phyloP scores from a whole-genome alignment of 2,888 invertebrate species.

The Chrysotoxum bicinctum region DNA sequence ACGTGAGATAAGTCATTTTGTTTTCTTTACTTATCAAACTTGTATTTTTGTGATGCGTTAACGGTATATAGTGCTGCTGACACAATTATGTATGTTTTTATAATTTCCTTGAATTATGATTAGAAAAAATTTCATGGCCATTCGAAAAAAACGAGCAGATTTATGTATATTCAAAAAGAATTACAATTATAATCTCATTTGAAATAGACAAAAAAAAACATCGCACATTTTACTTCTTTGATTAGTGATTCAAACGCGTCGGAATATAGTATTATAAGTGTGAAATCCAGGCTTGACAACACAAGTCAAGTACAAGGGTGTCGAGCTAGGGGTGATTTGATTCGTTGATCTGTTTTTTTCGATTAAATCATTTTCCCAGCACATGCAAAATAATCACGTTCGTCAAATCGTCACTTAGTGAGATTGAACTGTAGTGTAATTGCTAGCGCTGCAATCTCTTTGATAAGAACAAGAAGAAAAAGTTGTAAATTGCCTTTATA shows the following conservation, averaged over 20 bases:
- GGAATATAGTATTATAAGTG: background rate
- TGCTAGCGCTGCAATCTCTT: background rate
- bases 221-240: background rate
- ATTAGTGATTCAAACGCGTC: background rate
- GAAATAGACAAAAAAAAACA: background rate
- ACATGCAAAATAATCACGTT: conserved; percentile 23
- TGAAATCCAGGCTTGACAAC: conserved; percentile 9
- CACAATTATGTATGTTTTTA: background rate
- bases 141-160: background rate
- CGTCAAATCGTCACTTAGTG: background rate
- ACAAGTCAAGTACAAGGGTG: conserved; percentile 32
- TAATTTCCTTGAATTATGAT: no score
- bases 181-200: background rate
- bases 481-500: background rate
- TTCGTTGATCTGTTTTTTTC: conserved; percentile 11
- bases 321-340: conserved; percentile 18
- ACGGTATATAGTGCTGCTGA: background rate
- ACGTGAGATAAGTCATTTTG: background rate
- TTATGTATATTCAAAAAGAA: background rate
- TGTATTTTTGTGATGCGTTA: background rate
- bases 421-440: background rate
- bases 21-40: background rate
- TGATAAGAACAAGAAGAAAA: conserved; percentile 15
- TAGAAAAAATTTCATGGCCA: background rate
- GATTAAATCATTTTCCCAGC: background rate